Evolutionary conservation across 2,113 vertebrate species (phyloP), one percentile per base, ranked within the genome.

Genomic region (Misgurnus anguillicaudatus): DNA sequence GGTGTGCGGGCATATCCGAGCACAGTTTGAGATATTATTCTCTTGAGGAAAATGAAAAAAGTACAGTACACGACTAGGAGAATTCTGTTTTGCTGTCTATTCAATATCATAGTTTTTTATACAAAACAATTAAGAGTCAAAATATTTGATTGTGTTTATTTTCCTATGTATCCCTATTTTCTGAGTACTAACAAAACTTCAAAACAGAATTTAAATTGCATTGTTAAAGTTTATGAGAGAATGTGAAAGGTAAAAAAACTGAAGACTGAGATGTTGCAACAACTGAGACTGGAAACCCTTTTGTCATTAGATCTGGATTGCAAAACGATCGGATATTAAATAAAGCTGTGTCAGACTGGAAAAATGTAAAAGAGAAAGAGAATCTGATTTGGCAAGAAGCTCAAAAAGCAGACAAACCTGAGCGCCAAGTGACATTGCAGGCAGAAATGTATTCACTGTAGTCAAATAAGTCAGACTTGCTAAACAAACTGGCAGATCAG

Each of bases 401-500:
- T 51, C 48, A 51, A 51, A 14, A 51, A 31, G 14, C 14, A 17
- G 48, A 16, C 48, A 71, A 71, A 57, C 17, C 51, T 57, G 53
- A 9, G 19, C 70, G 14, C 38, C 39, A 17, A 72, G 57, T 72
- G 51, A 57, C 51, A 13, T 4, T 31, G 42, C 11, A 66, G 24
- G 2, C 36, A 41, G 17, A 45, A 51, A n/a, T 57, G 39, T 7
- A 13, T 71, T 24, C 39, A 67, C 5, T 3, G 7, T 51, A 36
- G 42, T 53, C 67, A 69, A 16, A 14, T 36, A 36, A 53, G 13
- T 36, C 42, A 55, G 24, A 63, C 21, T 48, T 9, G 13, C 39
- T 41, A 76, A 62, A 53, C 61, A 76, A n/a, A 64, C 45, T 36
- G 24, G 9, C 6, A 60, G 70, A 73, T 73, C 38, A 60, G 11